Conservation (phyloP, 2,797 vertebrate genomes). For the Pelodytes ibericus region DNA sequence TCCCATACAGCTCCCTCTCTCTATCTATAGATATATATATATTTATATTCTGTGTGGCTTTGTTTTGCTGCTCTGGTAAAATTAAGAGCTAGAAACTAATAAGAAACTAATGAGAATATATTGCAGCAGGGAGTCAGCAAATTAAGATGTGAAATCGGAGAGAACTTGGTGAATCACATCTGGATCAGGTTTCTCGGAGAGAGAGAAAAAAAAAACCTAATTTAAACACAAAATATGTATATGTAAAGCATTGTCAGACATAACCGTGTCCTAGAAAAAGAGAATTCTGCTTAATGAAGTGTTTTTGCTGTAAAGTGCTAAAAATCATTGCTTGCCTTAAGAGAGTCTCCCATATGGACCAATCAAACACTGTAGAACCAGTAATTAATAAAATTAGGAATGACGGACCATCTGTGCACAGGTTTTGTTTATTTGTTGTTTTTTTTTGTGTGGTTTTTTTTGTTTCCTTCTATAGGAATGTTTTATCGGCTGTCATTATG, state of each 20-base stretch:
- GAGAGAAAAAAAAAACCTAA: conserved; percentile 36
- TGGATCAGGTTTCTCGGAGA: conserved; percentile 37
- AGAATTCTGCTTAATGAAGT: conserved; percentile 26
- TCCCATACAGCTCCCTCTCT: conserved; percentile 1
- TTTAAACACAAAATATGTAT: conserved; percentile 47
- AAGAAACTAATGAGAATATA: conserved; percentile 12
- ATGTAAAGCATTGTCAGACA: conserved; percentile 11
- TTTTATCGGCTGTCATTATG: conserved; percentile 55
- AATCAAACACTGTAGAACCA: conserved; percentile 22
- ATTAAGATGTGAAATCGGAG: conserved; percentile 39
- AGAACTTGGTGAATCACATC: conserved; percentile 44
- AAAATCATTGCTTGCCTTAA: neutral
- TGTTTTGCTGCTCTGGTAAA: conserved; percentile 48
- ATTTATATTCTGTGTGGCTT: conserved; percentile 13
- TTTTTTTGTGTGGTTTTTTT: neutral
- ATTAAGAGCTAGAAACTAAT: conserved; percentile 56
- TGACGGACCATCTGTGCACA: conserved; percentile 59
- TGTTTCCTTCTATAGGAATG: neutral
- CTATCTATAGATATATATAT: neutral
- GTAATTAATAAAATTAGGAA: conserved; percentile 63
- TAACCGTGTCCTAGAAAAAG: conserved; percentile 22
- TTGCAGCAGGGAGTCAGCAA: conserved; percentile 53
- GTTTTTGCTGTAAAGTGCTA: conserved; percentile 45
- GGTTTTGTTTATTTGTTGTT: conserved; percentile 3
- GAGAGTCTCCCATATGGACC: conserved; percentile 48